Evolutionary conservation across 2,797 vertebrate genomes (phyloP), one percentile per base, ranked within the genome.

Genomic region (Argya squamiceps): DNA sequence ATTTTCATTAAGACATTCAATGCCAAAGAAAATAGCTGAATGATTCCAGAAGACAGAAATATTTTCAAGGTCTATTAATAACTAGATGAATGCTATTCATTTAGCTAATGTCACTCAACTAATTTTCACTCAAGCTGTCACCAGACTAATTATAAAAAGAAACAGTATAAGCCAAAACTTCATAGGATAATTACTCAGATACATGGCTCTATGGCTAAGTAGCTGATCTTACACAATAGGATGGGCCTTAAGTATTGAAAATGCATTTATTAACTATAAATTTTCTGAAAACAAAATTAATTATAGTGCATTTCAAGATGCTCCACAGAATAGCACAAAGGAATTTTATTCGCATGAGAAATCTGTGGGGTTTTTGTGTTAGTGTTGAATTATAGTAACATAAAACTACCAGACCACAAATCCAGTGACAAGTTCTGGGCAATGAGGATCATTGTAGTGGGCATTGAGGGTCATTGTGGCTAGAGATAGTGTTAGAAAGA

Each of bases 21-120:
- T 80, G 86, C 52, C 93, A 96, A 96, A 96, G 90, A 96, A 97
- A 94, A 96, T 58, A 94, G 68, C 77, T 94, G 91, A 93, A 94
- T 68, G 20, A 44, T 81, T 97, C 84, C 88, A 94, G 84, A 84
- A 95, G 88, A 62, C 73, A 94, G 78, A 94, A 93, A 96, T 94
- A 95, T 89, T 93, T 96, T 92, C 77, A 94, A 97, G 80, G 81
- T 67, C 90, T 96, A 96, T 97, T 97, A 97, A 96, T 92, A 95
- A 63, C 39, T 60, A 56, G 52, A 88, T 88, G 14, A 59, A 70
- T 74, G 52, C 34, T 94, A 74, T 78, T 97, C 88, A 97, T 96
- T 89, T 97, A 88, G 87, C 37, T 95, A 93, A 95, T 93, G 84
- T 65, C 95, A 93, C 49, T 93, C 78, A 83, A 76, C 58, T 74